These are phyloP conservation scores for Echinops telfairi DNA, from an alignment of 2,113 vertebrate species.

Conservation along the genomic window DNA sequence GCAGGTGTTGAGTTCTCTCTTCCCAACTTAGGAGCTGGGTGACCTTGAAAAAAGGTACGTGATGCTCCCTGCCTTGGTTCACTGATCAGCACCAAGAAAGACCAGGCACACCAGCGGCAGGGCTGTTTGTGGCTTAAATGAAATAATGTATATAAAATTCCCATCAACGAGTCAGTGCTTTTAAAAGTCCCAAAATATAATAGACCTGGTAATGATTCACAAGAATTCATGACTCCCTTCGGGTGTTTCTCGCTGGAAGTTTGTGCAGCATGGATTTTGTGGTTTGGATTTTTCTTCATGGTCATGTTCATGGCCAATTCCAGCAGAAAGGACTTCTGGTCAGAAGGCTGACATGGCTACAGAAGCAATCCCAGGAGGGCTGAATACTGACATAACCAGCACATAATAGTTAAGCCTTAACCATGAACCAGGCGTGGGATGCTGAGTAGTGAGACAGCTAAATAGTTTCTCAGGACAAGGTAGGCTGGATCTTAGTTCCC, in stretches of 20 bases:
- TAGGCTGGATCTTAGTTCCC: not conserved
- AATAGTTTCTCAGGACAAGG: not conserved
- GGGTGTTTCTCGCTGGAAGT: not conserved
- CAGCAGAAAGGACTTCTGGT: not conserved
- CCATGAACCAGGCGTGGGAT: not conserved
- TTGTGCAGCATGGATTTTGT: constrained; percentile 38
- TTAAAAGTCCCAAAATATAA: constrained; percentile 64
- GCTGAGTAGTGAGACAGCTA: not conserved
- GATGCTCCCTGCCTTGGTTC: constrained; percentile 54
- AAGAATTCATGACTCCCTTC: constrained; percentile 49
- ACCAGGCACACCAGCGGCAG: not conserved
- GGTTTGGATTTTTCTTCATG: constrained; percentile 47
- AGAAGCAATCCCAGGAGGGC: not conserved
- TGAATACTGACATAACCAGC: not conserved
- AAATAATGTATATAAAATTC: constrained; percentile 69
- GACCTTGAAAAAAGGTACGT: constrained; percentile 71
- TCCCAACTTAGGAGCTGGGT: constrained; percentile 60
- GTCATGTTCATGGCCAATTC: not conserved
- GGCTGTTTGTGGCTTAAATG: constrained; percentile 57
- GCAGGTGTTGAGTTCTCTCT: constrained; percentile 69
- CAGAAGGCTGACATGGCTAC: not conserved
- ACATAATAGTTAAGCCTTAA: not conserved
- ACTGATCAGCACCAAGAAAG: constrained; percentile 44
- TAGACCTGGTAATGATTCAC: constrained; percentile 51
- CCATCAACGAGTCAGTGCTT: constrained; percentile 61